Percentiles rank a stretch among this genome's conserved stretches.
Evolutionary conservation across 2,113 vertebrate species (phyloP).

Genomic region (Otis tarda): DNA sequence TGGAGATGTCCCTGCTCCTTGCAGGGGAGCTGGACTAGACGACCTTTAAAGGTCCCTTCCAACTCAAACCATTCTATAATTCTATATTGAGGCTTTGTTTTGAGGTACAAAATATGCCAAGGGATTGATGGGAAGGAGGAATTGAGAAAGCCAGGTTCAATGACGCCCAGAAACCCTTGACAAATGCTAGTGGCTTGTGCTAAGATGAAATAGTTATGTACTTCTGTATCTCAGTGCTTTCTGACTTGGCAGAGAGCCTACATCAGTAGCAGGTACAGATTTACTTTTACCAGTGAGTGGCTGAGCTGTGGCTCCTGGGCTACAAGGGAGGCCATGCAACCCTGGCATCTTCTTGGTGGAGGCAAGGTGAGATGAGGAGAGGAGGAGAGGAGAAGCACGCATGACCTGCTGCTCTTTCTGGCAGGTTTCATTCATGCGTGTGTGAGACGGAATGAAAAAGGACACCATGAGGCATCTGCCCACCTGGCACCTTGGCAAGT

Average conservation of each 20-base stretch:
- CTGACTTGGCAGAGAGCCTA: neutral
- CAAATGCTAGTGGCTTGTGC: neutral
- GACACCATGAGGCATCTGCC: rapidly evolving
- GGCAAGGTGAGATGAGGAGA: rapidly evolving
- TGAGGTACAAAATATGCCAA: neutral
- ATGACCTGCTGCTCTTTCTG: neutral
- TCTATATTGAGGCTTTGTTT: neutral
- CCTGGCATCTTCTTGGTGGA: neutral
- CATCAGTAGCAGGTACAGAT: neutral
- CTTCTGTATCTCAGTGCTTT: neutral
- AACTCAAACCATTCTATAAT: no score
- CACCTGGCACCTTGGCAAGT: neutral
- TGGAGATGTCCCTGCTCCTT: no score
- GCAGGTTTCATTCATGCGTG: neutral
- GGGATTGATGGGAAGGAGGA: neutral
- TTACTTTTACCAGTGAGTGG: neutral
- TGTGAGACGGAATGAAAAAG: neutral
- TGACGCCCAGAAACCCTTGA: neutral
- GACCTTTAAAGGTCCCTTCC: no score
- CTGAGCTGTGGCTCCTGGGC: neutral
- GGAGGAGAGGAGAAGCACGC: neutral
- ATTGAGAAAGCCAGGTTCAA: neutral
- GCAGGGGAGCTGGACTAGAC: no score
- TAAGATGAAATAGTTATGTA: neutral
- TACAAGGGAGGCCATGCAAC: neutral